A percentile compares a stretch with the other conserved stretches of the same genome.
Evolutionary conservation across 2,113 vertebrate genomes (phyloP).

Genomic region (Coryphaenoides rupestris): DNA sequence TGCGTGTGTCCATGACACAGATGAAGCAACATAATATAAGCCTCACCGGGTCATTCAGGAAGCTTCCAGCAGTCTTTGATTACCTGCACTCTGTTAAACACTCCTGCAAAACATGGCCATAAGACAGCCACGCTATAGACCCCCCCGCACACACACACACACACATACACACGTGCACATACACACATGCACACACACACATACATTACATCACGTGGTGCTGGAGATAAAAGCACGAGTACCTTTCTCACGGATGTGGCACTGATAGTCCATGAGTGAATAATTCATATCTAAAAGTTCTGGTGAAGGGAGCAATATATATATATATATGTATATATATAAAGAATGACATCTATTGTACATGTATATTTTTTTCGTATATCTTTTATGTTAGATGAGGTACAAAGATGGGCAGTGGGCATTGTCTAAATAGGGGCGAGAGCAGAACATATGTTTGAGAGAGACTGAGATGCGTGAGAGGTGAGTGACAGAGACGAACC

Average conservation of each 20-base stretch:
- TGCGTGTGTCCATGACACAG: slow-evolving; percentile 3
- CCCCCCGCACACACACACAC: no score
- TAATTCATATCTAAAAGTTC: slow-evolving; percentile 70
- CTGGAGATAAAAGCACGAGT: slow-evolving; percentile 69
- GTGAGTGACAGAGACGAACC: neutral
- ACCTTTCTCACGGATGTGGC: slow-evolving; percentile 48
- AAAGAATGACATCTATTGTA: slow-evolving; percentile 11
- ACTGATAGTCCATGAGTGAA: slow-evolving; percentile 60
- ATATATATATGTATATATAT: no score
- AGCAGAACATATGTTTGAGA: no score
- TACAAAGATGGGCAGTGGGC: slow-evolving; percentile 46
- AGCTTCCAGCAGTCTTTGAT: slow-evolving; percentile 37
- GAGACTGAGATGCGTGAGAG: neutral
- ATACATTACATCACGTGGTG: slow-evolving; percentile 49
- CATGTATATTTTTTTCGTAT: slow-evolving; percentile 24
- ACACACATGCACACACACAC: slow-evolving; percentile 22
- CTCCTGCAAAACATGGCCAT: slow-evolving; percentile 24
- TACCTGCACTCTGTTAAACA: slow-evolving; percentile 50
- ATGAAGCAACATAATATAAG: neutral
- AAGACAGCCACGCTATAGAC: neutral
- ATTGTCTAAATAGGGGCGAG: slow-evolving; percentile 22
- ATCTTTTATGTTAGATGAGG: slow-evolving; percentile 44
- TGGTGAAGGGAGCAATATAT: slow-evolving; percentile 24
- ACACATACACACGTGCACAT: no score
- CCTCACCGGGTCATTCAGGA: slow-evolving; percentile 6